Conservation (phyloP, 2,113 vertebrate genomes). For the Puffinus mauretanicus region DNA sequence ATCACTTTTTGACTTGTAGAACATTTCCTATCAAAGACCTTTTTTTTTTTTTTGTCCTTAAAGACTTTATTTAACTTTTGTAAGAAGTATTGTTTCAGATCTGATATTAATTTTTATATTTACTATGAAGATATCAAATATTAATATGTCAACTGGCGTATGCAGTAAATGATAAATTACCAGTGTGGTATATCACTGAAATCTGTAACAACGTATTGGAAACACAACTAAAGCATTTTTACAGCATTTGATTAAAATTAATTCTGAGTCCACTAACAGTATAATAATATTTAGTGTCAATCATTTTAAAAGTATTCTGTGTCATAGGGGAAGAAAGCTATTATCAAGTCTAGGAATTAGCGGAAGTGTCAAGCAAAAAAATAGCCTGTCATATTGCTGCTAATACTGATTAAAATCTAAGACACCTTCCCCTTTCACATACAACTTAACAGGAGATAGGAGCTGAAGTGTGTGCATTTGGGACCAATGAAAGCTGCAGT, state of each 20-base stretch:
- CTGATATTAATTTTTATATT: background rate
- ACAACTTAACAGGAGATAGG: background rate
- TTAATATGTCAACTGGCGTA: background rate
- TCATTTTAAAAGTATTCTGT: constrained; percentile 71
- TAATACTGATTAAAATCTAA: constrained; percentile 70
- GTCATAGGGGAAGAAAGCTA: constrained; percentile 64
- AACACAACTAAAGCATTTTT: constrained; percentile 55
- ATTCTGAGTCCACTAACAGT: constrained; percentile 69
- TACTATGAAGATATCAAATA: background rate
- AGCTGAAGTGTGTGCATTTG: background rate
- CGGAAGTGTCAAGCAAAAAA: constrained; percentile 59
- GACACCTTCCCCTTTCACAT: background rate
- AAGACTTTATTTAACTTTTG: background rate
- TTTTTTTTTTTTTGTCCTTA: background rate
- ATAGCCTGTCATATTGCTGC: constrained; percentile 59
- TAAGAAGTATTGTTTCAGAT: background rate
- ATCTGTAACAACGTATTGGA: constrained; percentile 23
- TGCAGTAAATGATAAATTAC: constrained; percentile 17
- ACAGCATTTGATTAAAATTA: constrained; percentile 73
- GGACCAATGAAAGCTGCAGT: background rate
- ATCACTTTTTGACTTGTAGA: background rate
- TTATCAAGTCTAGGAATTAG: constrained; percentile 70
- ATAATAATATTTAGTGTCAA: constrained; percentile 74
- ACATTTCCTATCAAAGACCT: background rate
- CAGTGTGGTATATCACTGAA: constrained; percentile 1